Percentiles rank a stretch among this genome's conserved stretches.
These are phyloP conservation scores for Lycopodina hypogea DNA, from an alignment of 37 sponge, comb jelly and placozoan species.

Conservation along the genomic window DNA sequence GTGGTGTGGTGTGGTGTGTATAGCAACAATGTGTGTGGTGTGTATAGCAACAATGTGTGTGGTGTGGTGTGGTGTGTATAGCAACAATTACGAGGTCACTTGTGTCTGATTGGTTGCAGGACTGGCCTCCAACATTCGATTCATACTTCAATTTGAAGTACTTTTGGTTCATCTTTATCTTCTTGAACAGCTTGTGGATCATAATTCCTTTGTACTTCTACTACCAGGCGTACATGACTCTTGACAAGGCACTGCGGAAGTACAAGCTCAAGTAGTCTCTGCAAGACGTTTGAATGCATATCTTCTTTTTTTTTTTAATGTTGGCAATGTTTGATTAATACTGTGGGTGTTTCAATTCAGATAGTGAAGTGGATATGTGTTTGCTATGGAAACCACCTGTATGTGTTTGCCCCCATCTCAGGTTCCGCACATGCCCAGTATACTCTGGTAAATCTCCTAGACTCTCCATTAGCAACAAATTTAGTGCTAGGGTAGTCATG, in stretches of 20 bases:
- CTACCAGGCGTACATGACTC: constrained; percentile 10
- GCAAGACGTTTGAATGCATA: too few relatives aligned
- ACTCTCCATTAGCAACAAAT: too few relatives aligned
- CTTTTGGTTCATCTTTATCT: constrained; percentile 73
- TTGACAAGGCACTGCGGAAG: constrained; percentile 12
- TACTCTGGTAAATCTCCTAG: too few relatives aligned
- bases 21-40: too few relatives aligned
- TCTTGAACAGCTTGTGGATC: constrained; percentile 65
- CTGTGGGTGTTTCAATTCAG: neutral
- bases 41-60: too few relatives aligned
- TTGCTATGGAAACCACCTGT: too few relatives aligned
- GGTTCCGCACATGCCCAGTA: too few relatives aligned
- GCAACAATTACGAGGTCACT: too few relatives aligned
- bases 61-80: too few relatives aligned
- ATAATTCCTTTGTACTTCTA: constrained; percentile 44
- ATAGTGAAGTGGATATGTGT: neutral
- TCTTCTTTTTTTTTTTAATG: neutral
- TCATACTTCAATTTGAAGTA: constrained; percentile 73
- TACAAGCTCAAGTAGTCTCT: constrained; percentile 7
- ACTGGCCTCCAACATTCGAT: constrained; percentile 69
- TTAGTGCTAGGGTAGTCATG: too few relatives aligned
- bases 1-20: neutral
- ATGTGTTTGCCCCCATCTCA: too few relatives aligned
- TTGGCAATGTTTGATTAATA: neutral
- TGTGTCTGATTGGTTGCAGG: too few relatives aligned